Evolutionary conservation across 2,888 invertebrate genomes (phyloP), one percentile per base, ranked within the genome.

Genomic region (Taphrorychus bicolor): DNA sequence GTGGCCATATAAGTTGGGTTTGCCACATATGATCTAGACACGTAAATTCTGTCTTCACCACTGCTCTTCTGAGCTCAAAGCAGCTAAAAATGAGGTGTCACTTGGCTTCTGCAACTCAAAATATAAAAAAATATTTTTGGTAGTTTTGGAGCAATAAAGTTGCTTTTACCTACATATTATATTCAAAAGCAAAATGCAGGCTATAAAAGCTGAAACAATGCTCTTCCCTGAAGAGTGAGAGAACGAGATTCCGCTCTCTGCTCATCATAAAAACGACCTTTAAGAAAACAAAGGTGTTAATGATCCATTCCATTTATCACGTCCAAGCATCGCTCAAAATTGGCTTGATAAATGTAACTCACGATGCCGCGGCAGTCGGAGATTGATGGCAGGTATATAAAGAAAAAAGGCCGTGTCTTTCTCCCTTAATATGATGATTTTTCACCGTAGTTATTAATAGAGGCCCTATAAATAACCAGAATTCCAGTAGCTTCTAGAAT

Each of bases 401-500:
- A 61, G 66, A 62, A 67, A 70, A 70, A 70, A 70, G 63, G 60
- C 58, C 59, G 45, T 59, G 68, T 60, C 68, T 60, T 56, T 68
- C 59, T 45, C 61, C 66, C 64, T 66, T 70, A 70, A 67, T 70
- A 70, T 66, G 63, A 70, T 65, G 63, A 70, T 70, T 70, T 70
- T 70, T 70, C 70, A 70, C 70, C 45, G 54, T 53, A 21, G 70
- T 63, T 70, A 70, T 70, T 70, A 70, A 70, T 70, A 59, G 64
- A 14, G 24, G 24, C 66, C 48, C 64, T 53, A 67, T 70, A 70
- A 66, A 70, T 70, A 70, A 65, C 69, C 61, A 52, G 66, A 69
- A 70, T 70, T 70, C 70, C 70, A 67, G 70, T 70, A 70, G 70
- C 70, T 70, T 70, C 70, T 68, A 65, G 70, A 70, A 70, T 70